These are phyloP conservation scores for Nicator chloris DNA, from an alignment of 2,113 vertebrate species.

Conservation along the genomic window DNA sequence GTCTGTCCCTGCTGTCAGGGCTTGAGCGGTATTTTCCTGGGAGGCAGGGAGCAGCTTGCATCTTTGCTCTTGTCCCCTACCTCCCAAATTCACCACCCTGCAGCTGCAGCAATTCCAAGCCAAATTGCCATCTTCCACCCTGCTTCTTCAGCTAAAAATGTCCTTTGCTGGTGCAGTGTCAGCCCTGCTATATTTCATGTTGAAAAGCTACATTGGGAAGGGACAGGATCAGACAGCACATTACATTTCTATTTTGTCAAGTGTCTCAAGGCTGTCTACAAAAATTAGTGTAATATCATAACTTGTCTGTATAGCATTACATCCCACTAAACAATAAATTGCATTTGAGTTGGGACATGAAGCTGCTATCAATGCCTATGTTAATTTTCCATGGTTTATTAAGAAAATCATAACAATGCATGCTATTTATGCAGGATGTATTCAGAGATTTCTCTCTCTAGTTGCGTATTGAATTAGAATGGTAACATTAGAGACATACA, in stretches of 20 bases:
- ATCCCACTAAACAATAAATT: conserved; percentile 32
- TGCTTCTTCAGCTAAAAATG: neutral
- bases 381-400: conserved; percentile 66
- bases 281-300: conserved; percentile 40
- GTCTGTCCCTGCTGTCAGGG: neutral
- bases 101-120: neutral
- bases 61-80: neutral
- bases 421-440: conserved; percentile 43
- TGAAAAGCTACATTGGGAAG: neutral
- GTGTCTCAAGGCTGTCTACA: conserved; percentile 12
- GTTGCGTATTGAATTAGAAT: conserved; percentile 64
- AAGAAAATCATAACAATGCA: conserved; percentile 59
- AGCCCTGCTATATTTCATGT: neutral
- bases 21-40: rapidly evolving
- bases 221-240: neutral
- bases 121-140: neutral
- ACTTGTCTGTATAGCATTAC: neutral
- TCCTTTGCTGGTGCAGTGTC: conserved; percentile 9
- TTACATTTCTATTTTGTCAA: conserved; percentile 2
- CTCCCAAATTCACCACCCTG: neutral
- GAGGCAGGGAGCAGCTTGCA: neutral
- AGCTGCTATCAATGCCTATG: conserved; percentile 20
- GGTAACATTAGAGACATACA: conserved; percentile 49
- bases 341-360: neutral
- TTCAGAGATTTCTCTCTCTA: conserved; percentile 68